Percentiles rank a stretch among this genome's conserved stretches.
Conservation (phyloP, 2,113 vertebrate species). For the Eurystomus gularis region DNA sequence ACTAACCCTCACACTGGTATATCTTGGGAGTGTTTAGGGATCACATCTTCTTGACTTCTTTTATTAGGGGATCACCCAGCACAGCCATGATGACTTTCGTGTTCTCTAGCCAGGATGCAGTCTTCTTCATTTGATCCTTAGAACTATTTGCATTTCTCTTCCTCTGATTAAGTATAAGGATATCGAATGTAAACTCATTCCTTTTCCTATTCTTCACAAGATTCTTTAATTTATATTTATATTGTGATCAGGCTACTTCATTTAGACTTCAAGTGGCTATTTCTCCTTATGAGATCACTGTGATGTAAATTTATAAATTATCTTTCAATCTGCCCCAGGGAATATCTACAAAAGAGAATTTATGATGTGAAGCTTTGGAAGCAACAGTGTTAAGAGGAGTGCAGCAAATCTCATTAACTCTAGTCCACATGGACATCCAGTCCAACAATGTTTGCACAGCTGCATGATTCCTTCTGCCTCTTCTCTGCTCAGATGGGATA, state of each 20-base stretch:
- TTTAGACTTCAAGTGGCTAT: background rate
- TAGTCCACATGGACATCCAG: background rate
- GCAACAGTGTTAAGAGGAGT: background rate
- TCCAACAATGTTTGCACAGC: background rate
- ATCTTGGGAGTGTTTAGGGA: background rate
- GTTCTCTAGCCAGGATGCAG: background rate
- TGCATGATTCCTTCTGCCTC: background rate
- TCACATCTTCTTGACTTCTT: background rate
- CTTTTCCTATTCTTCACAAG: background rate
- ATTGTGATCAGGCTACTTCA: background rate
- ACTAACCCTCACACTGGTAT: accelerated
- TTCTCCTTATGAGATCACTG: background rate
- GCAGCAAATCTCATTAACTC: accelerated
- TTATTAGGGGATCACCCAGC: background rate
- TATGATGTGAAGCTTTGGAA: background rate
- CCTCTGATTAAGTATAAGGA: background rate
- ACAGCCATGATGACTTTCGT: background rate
- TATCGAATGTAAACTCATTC: background rate
- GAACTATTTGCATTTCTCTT: background rate
- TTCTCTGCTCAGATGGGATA: background rate
- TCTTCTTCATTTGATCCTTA: background rate
- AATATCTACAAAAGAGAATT: background rate
- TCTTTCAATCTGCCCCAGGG: background rate
- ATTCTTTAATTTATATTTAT: background rate
- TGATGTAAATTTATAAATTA: background rate